Conservation (phyloP, 2,797 vertebrate genomes). For the Artibeus lituratus region DNA sequence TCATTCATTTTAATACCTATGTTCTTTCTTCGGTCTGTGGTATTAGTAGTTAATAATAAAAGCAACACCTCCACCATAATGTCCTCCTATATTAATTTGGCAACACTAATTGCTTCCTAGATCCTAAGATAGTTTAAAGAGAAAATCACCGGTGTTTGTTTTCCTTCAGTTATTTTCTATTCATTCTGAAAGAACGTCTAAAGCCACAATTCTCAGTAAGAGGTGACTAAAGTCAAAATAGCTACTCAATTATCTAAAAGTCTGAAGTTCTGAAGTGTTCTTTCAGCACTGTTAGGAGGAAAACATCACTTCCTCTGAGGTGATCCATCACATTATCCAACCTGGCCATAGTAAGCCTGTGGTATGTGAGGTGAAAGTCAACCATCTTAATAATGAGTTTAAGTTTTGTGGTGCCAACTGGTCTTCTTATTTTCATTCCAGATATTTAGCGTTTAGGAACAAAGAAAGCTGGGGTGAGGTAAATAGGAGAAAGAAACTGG, state of each 20-base stretch:
- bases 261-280: not conserved
- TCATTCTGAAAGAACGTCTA: not conserved
- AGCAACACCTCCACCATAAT: not conserved
- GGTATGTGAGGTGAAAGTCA: not conserved
- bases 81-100: not conserved
- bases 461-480: not conserved
- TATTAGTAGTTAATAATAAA: not conserved
- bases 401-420: not conserved
- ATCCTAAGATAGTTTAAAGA: not conserved
- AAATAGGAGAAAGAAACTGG: not conserved
- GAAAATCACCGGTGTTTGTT: constrained; percentile 28
- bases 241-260: not conserved
- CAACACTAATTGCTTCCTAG: not conserved
- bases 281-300: not conserved
- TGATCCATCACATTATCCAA: not conserved
- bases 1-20: constrained; percentile 13
- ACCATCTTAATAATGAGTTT: not conserved
- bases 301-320: not conserved
- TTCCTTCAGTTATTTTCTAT: not conserved
- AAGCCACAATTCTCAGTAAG: not conserved
- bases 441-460: not conserved
- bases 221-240: not conserved
- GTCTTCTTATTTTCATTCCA: not conserved
- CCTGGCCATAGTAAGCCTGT: not conserved
- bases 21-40: not conserved